Evolutionary conservation across 2,113 vertebrate species (phyloP).

Genomic region (Penelope pileata): DNA sequence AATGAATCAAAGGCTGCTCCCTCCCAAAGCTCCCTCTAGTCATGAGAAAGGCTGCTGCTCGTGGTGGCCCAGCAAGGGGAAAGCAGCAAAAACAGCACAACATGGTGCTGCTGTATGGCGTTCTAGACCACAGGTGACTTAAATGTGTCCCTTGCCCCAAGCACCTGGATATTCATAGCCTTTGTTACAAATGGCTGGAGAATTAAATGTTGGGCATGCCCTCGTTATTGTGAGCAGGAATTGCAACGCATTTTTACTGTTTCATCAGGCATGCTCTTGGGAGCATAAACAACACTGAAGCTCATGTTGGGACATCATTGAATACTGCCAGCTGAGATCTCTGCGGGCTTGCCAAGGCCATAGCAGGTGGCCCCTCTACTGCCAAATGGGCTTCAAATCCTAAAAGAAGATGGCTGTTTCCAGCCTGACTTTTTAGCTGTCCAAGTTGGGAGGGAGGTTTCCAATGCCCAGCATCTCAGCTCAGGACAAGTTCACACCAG

Average conservation of each 20-base stretch:
- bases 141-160: neutral
- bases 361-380: neutral
- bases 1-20: neutral
- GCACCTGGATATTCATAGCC: neutral
- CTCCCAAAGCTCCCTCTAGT: neutral
- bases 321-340: neutral
- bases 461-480: neutral
- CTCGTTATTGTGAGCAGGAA: neutral
- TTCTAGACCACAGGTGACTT: neutral
- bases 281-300: neutral
- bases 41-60: neutral
- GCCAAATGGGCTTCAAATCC: neutral
- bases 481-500: neutral
- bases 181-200: neutral
- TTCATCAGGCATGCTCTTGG: accelerated
- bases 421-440: neutral
- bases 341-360: neutral
- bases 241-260: neutral
- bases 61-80: neutral
- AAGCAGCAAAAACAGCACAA: neutral
- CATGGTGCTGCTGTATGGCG: neutral
- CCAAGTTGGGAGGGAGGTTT: neutral
- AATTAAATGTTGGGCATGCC: accelerated
- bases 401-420: neutral
- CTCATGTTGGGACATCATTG: neutral